These are phyloP conservation scores for Microcebus murinus DNA, from an alignment of 2,113 vertebrate species.

Conservation along the genomic window DNA sequence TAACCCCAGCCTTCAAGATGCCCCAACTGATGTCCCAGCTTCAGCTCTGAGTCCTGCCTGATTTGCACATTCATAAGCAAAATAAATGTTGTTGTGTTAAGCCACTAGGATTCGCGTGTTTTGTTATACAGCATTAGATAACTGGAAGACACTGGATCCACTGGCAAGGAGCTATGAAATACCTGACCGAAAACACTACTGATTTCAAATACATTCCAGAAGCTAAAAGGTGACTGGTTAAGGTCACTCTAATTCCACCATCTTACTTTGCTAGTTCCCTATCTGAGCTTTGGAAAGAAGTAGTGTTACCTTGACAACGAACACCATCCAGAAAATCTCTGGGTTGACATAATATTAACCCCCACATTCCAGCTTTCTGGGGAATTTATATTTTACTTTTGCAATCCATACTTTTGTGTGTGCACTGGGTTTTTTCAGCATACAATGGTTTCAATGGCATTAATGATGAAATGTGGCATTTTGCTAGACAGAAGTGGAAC, in stretches of 20 bases:
- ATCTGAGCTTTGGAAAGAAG: conserved; percentile 23
- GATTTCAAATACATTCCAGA: conserved; percentile 3
- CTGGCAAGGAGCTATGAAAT: neutral
- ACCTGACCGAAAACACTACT: conserved; percentile 12
- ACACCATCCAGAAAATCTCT: conserved; percentile 31
- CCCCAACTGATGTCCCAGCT: neutral
- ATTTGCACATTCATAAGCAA: neutral
- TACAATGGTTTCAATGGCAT: neutral
- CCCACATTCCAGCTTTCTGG: neutral
- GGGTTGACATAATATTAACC: neutral
- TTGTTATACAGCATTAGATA: neutral
- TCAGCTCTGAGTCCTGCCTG: neutral
- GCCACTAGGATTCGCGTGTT: neutral
- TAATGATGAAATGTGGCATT: conserved; percentile 42
- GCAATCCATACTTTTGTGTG: neutral
- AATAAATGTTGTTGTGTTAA: neutral
- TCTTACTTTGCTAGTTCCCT: neutral
- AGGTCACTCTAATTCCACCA: conserved; percentile 31
- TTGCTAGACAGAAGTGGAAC: conserved; percentile 14
- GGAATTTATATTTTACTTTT: conserved; percentile 53
- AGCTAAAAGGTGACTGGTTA: neutral
- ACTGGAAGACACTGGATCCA: neutral
- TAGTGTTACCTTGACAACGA: neutral
- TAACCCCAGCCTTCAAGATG: neutral
- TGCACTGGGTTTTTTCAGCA: neutral